These are phyloP conservation scores for Orthonevra nobilis DNA, from an alignment of 2,888 invertebrate genomes.

Conservation along the genomic window DNA sequence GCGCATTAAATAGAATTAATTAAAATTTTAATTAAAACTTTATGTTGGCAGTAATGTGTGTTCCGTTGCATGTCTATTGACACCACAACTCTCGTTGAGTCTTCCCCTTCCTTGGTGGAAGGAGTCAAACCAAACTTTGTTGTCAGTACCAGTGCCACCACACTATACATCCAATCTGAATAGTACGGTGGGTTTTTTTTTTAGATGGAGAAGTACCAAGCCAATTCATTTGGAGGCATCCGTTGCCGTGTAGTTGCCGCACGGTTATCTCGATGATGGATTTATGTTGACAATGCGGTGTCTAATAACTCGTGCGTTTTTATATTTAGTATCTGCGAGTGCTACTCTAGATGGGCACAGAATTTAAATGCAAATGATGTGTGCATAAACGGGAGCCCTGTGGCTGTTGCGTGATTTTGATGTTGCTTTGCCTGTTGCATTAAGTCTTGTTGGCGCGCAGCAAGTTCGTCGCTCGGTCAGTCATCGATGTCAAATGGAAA, in stretches of 20 bases:
- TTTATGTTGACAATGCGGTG: conserved; percentile 68
- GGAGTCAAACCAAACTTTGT: conserved; percentile 7
- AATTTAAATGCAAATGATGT: conserved; percentile 64
- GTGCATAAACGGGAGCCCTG: conserved; percentile 21
- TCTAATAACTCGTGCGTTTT: conserved; percentile 65
- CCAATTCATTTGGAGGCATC: not conserved
- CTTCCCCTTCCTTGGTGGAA: conserved; percentile 21
- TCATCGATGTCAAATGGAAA: conserved; percentile 63
- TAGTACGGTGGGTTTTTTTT: not conserved
- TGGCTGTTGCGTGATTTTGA: conserved; percentile 34
- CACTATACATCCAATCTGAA: conserved; percentile 5
- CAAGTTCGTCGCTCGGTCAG: conserved; percentile 41
- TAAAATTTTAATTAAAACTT: conserved; percentile 72
- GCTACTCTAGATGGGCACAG: not conserved
- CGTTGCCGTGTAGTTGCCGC: conserved; percentile 2
- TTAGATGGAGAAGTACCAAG: not conserved
- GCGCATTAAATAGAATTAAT: conserved; percentile 72
- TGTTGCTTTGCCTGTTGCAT: conserved; percentile 5
- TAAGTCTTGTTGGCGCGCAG: conserved; percentile 2
- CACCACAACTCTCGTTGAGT: conserved; percentile 9
- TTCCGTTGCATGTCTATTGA: conserved; percentile 41
- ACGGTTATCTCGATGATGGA: conserved; percentile 51
- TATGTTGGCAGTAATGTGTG: conserved; percentile 47
- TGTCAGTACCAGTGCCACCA: not conserved
- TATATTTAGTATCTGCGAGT: conserved; percentile 40